phyloP scores from a whole-genome alignment of 2,797 vertebrate genomes.

The Ctenopoma multispine region DNA sequence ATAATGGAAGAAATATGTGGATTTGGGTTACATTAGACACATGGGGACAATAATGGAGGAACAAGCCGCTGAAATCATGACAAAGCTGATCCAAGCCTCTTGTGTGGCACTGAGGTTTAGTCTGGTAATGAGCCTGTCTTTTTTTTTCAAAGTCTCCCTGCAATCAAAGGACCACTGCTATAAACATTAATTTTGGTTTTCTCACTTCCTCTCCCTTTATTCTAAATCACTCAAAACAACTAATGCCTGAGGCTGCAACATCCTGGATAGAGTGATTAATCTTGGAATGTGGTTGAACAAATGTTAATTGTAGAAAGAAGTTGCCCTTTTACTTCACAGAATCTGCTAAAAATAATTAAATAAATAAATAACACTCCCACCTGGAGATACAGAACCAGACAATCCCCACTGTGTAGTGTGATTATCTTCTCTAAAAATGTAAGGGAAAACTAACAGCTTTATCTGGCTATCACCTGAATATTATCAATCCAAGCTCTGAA shows the following conservation, averaged over 20 bases:
- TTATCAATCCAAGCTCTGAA: slow-evolving; percentile 68
- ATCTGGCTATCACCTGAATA: slow-evolving; percentile 66
- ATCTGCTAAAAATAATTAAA: background rate
- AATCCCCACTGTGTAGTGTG: slow-evolving; percentile 3
- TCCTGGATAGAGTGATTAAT: slow-evolving; percentile 50
- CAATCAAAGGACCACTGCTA: slow-evolving; percentile 63
- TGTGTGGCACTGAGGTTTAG: slow-evolving; percentile 71
- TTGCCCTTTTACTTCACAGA: slow-evolving; percentile 28
- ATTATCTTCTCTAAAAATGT: slow-evolving; percentile 65
- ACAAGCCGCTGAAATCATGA: slow-evolving; percentile 49
- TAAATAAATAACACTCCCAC: slow-evolving; percentile 30
- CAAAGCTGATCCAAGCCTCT: slow-evolving; percentile 57
- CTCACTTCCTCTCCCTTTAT: slow-evolving; percentile 62
- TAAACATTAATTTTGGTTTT: slow-evolving; percentile 75
- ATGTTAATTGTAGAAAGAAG: slow-evolving; percentile 50
- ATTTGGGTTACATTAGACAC: slow-evolving; percentile 46
- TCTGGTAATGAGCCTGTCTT: slow-evolving; percentile 72
- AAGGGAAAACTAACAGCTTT: slow-evolving; percentile 60
- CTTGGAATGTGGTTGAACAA: slow-evolving; percentile 38
- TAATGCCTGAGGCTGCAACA: slow-evolving; percentile 39
- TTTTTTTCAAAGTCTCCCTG: slow-evolving; percentile 65
- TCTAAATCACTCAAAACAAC: slow-evolving; percentile 66
- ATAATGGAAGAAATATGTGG: slow-evolving; percentile 61
- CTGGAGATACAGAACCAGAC: slow-evolving; percentile 32
- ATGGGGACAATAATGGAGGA: slow-evolving; percentile 33